Evolutionary conservation across 2,888 invertebrate genomes (phyloP).

Genomic region (Ichneumoninae sp.): DNA sequence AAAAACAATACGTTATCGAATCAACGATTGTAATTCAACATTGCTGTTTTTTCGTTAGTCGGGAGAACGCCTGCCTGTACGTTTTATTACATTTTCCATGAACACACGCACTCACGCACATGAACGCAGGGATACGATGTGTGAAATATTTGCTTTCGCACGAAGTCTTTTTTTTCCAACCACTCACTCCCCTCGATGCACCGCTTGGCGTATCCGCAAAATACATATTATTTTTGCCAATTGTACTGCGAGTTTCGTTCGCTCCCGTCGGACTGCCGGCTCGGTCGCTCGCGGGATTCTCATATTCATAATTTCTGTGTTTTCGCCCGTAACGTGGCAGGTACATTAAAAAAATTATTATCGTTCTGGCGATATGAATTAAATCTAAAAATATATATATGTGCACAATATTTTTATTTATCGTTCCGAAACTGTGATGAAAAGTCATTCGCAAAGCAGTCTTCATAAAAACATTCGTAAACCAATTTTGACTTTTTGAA

Average conservation of each 20-base stretch:
- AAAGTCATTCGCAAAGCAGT: too few species aligned
- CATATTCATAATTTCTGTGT: conserved; percentile 6
- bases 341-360: too few species aligned
- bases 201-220: not conserved
- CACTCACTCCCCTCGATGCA: not conserved
- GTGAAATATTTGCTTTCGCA: conserved; percentile 6
- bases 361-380: too few species aligned
- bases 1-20: not conserved
- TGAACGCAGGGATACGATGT: not conserved
- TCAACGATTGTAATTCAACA: not conserved
- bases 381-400: too few species aligned
- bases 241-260: not conserved
- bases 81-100: not conserved
- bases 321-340: not conserved
- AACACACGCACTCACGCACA: not conserved
- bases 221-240: conserved; percentile 18
- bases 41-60: not conserved
- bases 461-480: too few species aligned
- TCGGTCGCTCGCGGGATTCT: not conserved
- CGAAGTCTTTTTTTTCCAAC: conserved; percentile 3
- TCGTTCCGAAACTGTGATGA: too few species aligned
- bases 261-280: not conserved
- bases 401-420: too few species aligned
- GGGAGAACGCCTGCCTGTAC: not conserved
- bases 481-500: too few species aligned